Base-by-base conservation (phyloP, 2,113 vertebrate species). In the Albula glossodonta region DNA sequence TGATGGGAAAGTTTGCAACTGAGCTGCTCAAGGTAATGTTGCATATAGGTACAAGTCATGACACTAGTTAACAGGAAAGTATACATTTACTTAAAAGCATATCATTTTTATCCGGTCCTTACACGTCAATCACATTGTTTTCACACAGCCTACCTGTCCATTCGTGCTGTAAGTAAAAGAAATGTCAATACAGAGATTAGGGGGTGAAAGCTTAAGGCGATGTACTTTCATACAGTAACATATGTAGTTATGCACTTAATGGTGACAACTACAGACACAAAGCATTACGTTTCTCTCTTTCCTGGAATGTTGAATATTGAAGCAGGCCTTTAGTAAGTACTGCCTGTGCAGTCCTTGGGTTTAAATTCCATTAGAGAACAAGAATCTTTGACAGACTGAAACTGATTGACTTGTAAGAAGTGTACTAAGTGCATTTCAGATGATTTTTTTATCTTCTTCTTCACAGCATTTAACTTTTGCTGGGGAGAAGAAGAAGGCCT, bases 341-440 rank as follows among this genome's bases (percentile, higher is more conserved):
- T 41, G 31, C 31, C 31, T 41, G 31, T 41, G 31, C 12, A 10
- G 79, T 86, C 63, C 56, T 63, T 70, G 79, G 25, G n/a, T 41
- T 41, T 15, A 56, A 49, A 66, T 63, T 82, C 84, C 87, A 84
- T 87, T 87, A 87, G 51, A 83, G 80, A 82, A 88, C 84, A 85
- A 63, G 84, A 63, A 87, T 51, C 51, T 56, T 82, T 63, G 80
- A 77, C 60, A 74, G 87, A 88, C 84, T 87, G 82, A 85, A 82
- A 85, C 9, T 85, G 85, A 88, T 88, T 49, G 84, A 86, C 84
- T 87, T 85, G 41, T 83, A 84, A 78, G 49, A 90, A 49, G 84
- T 84, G 48, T 51, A 79, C 84, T 86, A 83, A 57, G 81, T 49
- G 31, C 80, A 66, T 80, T 85, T 70, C 50, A 83, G 48, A 78